Evolutionary conservation across 2,888 invertebrate species (phyloP), one percentile per base, ranked within the genome.

Genomic region (Cryptocheilus praepositus): DNA sequence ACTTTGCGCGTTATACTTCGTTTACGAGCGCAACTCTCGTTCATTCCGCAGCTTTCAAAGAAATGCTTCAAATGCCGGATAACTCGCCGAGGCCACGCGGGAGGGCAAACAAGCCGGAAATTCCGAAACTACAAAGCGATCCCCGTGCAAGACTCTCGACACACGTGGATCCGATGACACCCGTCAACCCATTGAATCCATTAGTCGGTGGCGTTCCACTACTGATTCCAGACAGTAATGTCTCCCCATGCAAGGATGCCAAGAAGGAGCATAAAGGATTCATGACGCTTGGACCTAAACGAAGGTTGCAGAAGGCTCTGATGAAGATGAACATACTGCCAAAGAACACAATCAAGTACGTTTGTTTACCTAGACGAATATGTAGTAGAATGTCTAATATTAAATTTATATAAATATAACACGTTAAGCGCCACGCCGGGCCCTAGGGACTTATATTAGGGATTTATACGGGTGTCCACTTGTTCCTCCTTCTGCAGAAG

Each of bases 251-350:
- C 70, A 90, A 90, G 74, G 87, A 89, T 53, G 88, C 88, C 51
- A 90, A 93, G 86, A 94, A 94, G 83, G 95, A 91, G 62, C 89
- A 90, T 64, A 91, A 91, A 74, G 91, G 95, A 63, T 97, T 96
- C 84, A 96, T 96, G 95, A 97, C 97, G 28, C 90, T 96, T 69
- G 96, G 95, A 1, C 95, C 96, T 60, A 96, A 96, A 84, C 92
- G 94, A 77, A 92, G 95, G 81, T 90, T 97, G 65, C 95, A 95
- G 83, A 95, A 95, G 89, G 95, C 95, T 68, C 91, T 96, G 81
- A 94, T 94, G 90, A 96, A 95, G 90, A 95, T 97, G 93, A 97
- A 96, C 89, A 93, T 97, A 84, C 91, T 96, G 81, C 95, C 95
- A 82, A 96, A 95, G 91, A 95, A 95, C 89, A 93, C 93, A 76